phyloP scores from a whole-genome alignment of 2,888 invertebrate species.

The Agrochola macilenta region DNA sequence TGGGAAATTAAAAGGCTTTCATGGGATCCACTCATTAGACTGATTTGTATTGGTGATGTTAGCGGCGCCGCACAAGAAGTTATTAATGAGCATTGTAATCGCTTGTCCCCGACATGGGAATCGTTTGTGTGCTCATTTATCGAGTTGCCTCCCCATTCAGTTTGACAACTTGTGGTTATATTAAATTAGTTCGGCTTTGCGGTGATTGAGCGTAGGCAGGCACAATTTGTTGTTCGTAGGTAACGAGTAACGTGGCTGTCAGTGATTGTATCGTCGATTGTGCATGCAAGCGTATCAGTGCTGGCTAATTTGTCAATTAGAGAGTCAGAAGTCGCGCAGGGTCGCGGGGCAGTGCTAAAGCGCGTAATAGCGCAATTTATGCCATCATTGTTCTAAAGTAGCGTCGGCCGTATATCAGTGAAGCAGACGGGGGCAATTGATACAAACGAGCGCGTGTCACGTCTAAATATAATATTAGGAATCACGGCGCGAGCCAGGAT shows the following conservation, averaged over 20 bases:
- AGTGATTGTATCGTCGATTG: conserved; percentile 77
- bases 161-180: conserved; percentile 75
- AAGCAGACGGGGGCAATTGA: conserved; percentile 89
- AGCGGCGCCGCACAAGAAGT: conserved; percentile 85
- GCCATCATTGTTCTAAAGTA: conserved; percentile 90
- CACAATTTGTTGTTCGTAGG: conserved; percentile 68
- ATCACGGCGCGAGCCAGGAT: conserved; percentile 91
- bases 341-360: conserved; percentile 83
- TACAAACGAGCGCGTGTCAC: conserved; percentile 90
- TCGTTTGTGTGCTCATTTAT: conserved; percentile 83
- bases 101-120: conserved; percentile 80
- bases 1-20: conserved; percentile 90
- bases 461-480: conserved; percentile 91
- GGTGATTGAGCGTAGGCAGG: conserved; percentile 63
- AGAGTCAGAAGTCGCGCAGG: conserved; percentile 78
- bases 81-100: conserved; percentile 87
- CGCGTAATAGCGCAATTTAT: conserved; percentile 89
- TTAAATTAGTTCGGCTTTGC: conserved; percentile 66
- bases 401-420: conserved; percentile 89
- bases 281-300: conserved; percentile 82
- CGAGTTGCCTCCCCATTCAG: conserved; percentile 70
- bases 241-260: conserved; percentile 66
- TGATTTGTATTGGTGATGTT: conserved; percentile 85
- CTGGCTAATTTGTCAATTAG: conserved; percentile 83
- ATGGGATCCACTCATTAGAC: conserved; percentile 88